These are phyloP conservation scores for Thaleichthys pacificus DNA, from an alignment of 2,797 vertebrate species.

Conservation along the genomic window DNA sequence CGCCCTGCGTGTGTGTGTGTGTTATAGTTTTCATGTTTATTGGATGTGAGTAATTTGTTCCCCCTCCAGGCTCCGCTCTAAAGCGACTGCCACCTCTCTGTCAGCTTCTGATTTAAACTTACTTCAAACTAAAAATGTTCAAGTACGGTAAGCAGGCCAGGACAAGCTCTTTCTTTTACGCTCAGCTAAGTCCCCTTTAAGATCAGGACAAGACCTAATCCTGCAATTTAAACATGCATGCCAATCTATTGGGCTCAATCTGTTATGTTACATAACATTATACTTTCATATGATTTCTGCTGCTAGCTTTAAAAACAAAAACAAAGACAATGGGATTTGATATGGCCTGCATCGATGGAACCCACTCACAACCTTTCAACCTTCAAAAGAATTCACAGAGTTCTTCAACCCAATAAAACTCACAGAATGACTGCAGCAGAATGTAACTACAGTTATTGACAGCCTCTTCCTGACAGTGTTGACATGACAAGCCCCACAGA, in stretches of 20 bases:
- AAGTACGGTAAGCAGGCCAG: conserved; percentile 35
- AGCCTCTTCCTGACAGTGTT: conserved; percentile 8
- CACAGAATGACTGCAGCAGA: background rate
- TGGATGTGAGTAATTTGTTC: background rate
- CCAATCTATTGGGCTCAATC: too few species aligned
- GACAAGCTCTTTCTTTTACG: conserved; percentile 35
- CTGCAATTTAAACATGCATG: too few species aligned
- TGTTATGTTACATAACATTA: too few species aligned
- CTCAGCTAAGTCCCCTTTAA: conserved; percentile 18
- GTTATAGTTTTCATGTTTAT: background rate
- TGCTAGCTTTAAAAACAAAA: conserved; percentile 5
- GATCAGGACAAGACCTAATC: conserved; percentile 18
- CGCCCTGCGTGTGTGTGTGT: background rate
- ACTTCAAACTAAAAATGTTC: conserved; percentile 43
- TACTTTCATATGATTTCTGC: background rate
- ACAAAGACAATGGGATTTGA: background rate
- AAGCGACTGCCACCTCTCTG: background rate
- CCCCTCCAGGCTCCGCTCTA: background rate
- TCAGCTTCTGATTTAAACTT: background rate
- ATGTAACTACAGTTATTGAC: conserved; percentile 22
- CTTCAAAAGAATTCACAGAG: conserved; percentile 2
- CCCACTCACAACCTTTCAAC: conserved; percentile 5
- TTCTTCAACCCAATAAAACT: background rate
- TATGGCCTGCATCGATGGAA: background rate
- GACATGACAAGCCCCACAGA: conserved; percentile 3